phyloP scores from a whole-genome alignment of 2,888 invertebrate genomes.

The Odontocolon sp. region DNA sequence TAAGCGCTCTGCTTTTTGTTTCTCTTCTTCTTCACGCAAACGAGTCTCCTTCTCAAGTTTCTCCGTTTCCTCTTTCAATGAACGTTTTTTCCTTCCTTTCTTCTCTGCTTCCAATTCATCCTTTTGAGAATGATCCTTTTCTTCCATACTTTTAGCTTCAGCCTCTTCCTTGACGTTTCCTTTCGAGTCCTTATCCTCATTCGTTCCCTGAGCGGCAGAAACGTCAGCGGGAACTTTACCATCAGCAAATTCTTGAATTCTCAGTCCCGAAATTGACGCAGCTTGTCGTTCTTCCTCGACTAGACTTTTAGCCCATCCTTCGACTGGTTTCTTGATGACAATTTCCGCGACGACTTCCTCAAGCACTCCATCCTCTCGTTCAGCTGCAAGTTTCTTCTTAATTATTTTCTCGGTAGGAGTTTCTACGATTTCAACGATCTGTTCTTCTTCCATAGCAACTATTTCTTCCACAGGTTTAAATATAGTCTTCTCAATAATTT shows the following conservation, averaged over 20 bases:
- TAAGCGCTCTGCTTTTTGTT: constrained; percentile 38
- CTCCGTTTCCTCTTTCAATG: constrained; percentile 54
- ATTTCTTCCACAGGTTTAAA: constrained; percentile 50
- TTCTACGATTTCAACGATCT: constrained; percentile 42
- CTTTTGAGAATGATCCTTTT: constrained; percentile 50
- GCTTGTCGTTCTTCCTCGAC: constrained; percentile 46
- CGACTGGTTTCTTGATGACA: constrained; percentile 52
- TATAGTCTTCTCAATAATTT: constrained; percentile 43
- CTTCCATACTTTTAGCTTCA: too few species aligned
- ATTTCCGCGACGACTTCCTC: constrained; percentile 52
- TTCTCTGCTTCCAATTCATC: constrained; percentile 59
- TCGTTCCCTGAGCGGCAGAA: too few species aligned
- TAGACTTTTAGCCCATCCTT: constrained; percentile 45
- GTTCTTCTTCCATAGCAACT: constrained; percentile 35
- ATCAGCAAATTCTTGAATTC: constrained; percentile 59
- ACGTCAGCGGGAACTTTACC: too few species aligned
- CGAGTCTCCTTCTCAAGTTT: constrained; percentile 30
- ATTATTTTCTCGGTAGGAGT: constrained; percentile 41
- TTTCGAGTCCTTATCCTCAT: too few species aligned
- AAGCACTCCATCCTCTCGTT: constrained; percentile 28
- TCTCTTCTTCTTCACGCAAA: constrained; percentile 19
- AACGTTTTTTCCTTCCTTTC: constrained; percentile 74
- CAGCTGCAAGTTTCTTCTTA: constrained; percentile 38
- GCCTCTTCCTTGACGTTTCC: too few species aligned
- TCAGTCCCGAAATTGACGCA: constrained; percentile 23